Evolutionary conservation across 2,888 invertebrate genomes (phyloP), one percentile per base, ranked within the genome.

Genomic region (Drosophila kokeensis): DNA sequence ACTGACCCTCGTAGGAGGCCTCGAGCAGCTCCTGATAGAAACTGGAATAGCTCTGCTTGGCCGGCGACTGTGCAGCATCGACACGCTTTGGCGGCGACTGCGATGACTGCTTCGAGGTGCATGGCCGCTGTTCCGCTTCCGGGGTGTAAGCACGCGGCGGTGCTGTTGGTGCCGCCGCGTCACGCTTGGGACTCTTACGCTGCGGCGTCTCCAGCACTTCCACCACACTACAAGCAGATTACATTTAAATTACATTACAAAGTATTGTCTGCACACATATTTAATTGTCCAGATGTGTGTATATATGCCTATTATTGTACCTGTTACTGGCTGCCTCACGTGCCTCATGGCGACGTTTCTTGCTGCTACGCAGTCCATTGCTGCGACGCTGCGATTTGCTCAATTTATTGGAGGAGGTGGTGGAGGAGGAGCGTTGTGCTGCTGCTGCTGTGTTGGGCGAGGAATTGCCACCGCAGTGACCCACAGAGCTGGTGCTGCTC

Each of bases 1-100:
- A 76, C 81, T 76, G 50, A 92, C 93, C 93, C 79, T 93, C 92
- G 70, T 93, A 93, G 6, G 93, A 93, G 30, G 93, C 93, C 61
- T 93, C 93, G 6, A 93, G 87, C n/a, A 93, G 73, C 38, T 93
- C 93, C 69, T 93, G 93, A 82, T 93, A 93, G 74, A 93, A 93
- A 74, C 86, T 90, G 18, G 93, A 92, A 54, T 84, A 72, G 38
- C 84, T 85, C 42, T 87, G 78, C 38, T 91, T 81, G 38, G 78
- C 49, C 15, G 83, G 53, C 34, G 81, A 70, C 30, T 75, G 69
- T 38, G 60, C 42, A 29, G 57, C 42, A 27, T 76, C 78, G n/a
- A 54, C 62, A 13, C 73, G 69, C 58, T 92, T 91, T n/a, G 85
- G 85, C 0, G 91, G 91, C 45, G 91, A 82, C 53, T 87, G 62